Conservation (phyloP, 2,797 vertebrate species). For the Tragelaphus eurycerus region DNA sequence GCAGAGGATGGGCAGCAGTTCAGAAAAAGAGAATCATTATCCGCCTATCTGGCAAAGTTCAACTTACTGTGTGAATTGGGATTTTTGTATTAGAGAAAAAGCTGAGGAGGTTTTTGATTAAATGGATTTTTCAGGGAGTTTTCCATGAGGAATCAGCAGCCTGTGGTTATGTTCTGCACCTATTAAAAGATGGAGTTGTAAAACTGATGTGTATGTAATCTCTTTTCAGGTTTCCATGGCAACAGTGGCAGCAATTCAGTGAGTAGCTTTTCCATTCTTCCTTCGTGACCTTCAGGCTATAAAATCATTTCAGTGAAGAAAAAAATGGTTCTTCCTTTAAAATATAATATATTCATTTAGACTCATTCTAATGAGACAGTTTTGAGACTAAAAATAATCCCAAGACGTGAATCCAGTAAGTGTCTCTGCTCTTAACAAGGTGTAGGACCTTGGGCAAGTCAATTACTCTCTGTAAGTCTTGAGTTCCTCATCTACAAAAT, state of each 20-base stretch:
- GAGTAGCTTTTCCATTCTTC: conserved; percentile 48
- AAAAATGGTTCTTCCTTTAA: neutral
- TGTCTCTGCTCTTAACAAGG: neutral
- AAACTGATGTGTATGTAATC: conserved; percentile 67
- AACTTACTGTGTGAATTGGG: conserved; percentile 13
- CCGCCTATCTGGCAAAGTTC: neutral
- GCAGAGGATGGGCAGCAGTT: neutral
- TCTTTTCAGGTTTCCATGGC: conserved; percentile 68
- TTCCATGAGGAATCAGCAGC: conserved; percentile 55
- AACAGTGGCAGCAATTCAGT: conserved; percentile 58
- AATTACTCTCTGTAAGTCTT: neutral
- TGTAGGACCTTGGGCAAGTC: neutral
- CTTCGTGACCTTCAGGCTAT: conserved; percentile 60
- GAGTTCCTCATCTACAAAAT: conserved; percentile 31
- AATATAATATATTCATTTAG: conserved; percentile 24
- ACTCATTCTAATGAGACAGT: conserved; percentile 36
- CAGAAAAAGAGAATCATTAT: neutral
- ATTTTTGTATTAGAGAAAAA: conserved; percentile 57
- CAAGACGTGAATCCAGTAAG: neutral
- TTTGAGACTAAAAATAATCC: neutral
- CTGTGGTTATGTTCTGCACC: conserved; percentile 56
- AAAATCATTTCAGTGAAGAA: conserved; percentile 30
- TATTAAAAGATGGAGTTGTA: conserved; percentile 70
- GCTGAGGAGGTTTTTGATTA: conserved; percentile 61
- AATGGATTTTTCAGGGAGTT: conserved; percentile 63